A percentile compares a stretch with the other conserved stretches of the same genome.
Conservation (phyloP, 2,113 vertebrate genomes). For the Rhea pennata region DNA sequence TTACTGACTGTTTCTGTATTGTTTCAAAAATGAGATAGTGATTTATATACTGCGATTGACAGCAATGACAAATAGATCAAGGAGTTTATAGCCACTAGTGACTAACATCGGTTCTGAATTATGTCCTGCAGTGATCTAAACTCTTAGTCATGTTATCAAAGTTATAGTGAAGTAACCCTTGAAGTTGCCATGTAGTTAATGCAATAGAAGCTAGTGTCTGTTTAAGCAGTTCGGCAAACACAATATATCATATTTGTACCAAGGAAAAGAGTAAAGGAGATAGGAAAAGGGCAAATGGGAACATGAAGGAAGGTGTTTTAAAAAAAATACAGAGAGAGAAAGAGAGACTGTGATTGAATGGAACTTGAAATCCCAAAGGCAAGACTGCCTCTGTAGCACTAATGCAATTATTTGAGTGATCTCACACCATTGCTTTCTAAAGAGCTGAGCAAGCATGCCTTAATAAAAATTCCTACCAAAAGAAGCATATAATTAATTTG, state of each 20-base stretch:
- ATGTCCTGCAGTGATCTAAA: background rate
- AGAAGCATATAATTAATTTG: slow-evolving; percentile 50
- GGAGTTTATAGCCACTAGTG: background rate
- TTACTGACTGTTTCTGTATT: background rate
- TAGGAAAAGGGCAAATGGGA: background rate
- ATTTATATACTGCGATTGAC: background rate
- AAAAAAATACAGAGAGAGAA: slow-evolving; percentile 44
- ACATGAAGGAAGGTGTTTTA: slow-evolving; percentile 7
- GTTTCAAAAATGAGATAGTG: background rate
- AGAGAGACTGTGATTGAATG: slow-evolving; percentile 8
- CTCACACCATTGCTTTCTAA: slow-evolving; percentile 40
- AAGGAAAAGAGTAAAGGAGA: background rate
- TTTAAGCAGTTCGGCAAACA: background rate
- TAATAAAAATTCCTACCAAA: slow-evolving; percentile 29
- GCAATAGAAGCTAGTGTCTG: background rate
- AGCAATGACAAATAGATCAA: background rate
- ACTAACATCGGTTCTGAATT: background rate
- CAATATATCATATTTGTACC: background rate
- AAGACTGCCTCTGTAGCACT: slow-evolving; percentile 29
- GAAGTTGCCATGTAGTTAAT: background rate
- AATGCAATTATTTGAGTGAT: slow-evolving; percentile 38
- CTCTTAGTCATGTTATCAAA: background rate
- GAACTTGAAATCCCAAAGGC: slow-evolving; percentile 42
- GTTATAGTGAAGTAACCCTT: background rate
- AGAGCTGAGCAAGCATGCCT: slow-evolving; percentile 47